phyloP scores from a whole-genome alignment of 2,797 vertebrate genomes.

The Eulemur mongoz region DNA sequence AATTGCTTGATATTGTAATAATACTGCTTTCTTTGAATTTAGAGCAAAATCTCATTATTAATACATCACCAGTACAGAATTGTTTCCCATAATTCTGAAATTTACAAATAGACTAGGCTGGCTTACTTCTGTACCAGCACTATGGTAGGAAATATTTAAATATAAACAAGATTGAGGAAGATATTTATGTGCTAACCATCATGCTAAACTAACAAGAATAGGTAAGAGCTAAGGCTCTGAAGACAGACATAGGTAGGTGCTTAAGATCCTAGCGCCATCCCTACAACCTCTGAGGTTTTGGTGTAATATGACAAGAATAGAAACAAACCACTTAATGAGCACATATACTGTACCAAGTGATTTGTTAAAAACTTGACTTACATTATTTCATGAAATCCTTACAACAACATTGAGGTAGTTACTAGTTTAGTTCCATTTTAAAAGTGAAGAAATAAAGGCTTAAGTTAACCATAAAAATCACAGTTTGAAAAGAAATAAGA shows the following conservation, averaged over 20 bases:
- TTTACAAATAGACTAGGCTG: neutral
- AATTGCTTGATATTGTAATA: neutral
- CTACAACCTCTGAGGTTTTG: neutral
- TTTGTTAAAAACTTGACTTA: constrained; percentile 6
- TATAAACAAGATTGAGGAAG: neutral
- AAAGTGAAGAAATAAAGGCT: neutral
- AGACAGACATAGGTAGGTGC: neutral
- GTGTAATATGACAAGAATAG: neutral
- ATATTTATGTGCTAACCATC: neutral
- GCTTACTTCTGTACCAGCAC: neutral
- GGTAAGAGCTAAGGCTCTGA: neutral
- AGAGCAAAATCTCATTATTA: neutral
- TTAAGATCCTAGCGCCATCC: neutral
- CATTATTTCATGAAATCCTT: neutral
- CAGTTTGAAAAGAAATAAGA: constrained; percentile 13
- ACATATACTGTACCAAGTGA: neutral
- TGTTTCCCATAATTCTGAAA: neutral
- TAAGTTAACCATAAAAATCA: neutral
- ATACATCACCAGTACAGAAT: neutral
- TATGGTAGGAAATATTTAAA: neutral
- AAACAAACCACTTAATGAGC: neutral
- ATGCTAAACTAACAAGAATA: neutral
- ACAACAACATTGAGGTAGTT: neutral
- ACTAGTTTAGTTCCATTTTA: constrained; percentile 39
- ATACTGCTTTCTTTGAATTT: constrained; percentile 16